phyloP scores from a whole-genome alignment of 92 coral and sea anemone genomes.

The Chrysogorgia sp. region DNA sequence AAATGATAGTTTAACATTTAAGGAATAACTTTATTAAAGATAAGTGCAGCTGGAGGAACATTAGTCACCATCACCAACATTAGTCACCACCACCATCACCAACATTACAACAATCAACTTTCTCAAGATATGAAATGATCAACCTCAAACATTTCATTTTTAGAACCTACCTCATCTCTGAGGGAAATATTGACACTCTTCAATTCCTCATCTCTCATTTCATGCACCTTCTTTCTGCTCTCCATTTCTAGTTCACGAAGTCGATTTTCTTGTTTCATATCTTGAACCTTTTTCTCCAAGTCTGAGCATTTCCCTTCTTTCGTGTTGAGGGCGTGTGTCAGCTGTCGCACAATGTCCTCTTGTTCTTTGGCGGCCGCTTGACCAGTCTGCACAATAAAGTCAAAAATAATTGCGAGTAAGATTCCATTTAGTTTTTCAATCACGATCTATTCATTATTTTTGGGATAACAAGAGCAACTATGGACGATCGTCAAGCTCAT shows the following conservation, averaged over 20 bases:
- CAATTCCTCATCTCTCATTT: conserved; percentile 72
- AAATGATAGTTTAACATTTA: neutral
- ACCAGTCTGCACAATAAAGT: conserved; percentile 54
- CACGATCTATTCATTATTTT: no score
- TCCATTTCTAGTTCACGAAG: conserved; percentile 36
- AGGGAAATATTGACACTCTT: conserved; percentile 63
- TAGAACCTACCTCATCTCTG: conserved; percentile 61
- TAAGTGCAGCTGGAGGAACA: no score
- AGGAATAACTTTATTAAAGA: neutral
- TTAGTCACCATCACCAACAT: neutral
- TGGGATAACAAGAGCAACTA: no score
- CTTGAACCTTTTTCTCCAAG: conserved; percentile 65
- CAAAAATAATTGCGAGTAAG: conserved; percentile 48
- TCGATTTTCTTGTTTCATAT: conserved; percentile 66
- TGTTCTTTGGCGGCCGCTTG: conserved; percentile 53
- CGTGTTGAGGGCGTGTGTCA: conserved; percentile 54
- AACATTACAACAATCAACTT: neutral
- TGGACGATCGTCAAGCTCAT: no score
- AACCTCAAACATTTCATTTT: neutral
- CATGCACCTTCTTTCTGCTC: conserved; percentile 66
- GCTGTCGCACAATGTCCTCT: conserved; percentile 51
- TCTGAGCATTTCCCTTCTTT: conserved; percentile 62
- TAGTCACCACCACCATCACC: neutral
- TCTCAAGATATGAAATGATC: neutral
- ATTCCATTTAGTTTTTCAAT: no score